Percentiles rank a stretch among this genome's conserved stretches.
Evolutionary conservation across 2,888 invertebrate genomes (phyloP).

Genomic region (Mesodorylaimus sp.): DNA sequence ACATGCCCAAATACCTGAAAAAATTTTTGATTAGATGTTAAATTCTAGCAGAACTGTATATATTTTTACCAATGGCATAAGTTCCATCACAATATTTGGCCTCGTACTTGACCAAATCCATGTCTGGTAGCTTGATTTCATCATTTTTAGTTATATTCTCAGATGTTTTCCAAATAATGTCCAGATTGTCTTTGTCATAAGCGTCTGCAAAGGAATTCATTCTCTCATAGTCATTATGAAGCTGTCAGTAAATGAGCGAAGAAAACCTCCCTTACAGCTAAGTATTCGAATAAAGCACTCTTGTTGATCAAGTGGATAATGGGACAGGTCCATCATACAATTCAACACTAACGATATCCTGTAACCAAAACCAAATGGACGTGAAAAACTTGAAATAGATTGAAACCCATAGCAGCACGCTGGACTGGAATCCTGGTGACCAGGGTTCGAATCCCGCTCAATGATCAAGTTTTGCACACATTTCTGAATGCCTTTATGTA

Average conservation of each 20-base stretch:
- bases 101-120: constrained; percentile 19
- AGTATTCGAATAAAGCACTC: constrained; percentile 23
- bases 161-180: constrained; percentile 22
- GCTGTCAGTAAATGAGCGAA: too few species aligned
- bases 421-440: too few species aligned
- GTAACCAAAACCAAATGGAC: too few species aligned
- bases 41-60: too few species aligned
- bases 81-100: constrained; percentile 19
- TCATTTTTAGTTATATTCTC: constrained; percentile 22
- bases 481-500: too few species aligned
- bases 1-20: constrained; percentile 6
- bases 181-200: constrained; percentile 24
- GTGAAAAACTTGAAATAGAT: too few species aligned
- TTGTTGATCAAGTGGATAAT: constrained; percentile 25
- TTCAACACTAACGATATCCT: constrained; percentile 26
- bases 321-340: constrained; percentile 24
- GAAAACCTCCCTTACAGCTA: constrained; percentile 21
- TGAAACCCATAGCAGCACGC: too few species aligned
- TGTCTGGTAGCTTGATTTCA: constrained; percentile 26
- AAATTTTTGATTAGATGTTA: too few species aligned
- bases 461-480: too few species aligned
- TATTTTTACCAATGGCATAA: constrained; percentile 24
- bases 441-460: too few species aligned
- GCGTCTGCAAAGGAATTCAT: constrained; percentile 25
- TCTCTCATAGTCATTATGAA: too few species aligned